phyloP scores from a whole-genome alignment of 2,888 invertebrate species.

The Lasioglossum malachurum region DNA sequence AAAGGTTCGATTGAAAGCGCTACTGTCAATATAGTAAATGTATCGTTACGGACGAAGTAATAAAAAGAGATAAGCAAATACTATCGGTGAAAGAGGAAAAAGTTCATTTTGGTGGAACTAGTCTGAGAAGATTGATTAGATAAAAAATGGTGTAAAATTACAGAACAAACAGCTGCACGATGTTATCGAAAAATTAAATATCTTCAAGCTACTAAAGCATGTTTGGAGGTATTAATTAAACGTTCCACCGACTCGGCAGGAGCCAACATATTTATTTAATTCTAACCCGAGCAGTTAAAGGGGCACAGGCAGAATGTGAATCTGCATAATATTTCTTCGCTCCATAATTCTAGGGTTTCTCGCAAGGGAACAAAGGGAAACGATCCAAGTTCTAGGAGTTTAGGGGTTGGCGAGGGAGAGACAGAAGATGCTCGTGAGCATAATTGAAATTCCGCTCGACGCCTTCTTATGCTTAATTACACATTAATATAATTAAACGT shows the following conservation, averaged over 20 bases:
- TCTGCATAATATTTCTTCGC: neutral
- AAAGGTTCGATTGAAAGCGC: neutral
- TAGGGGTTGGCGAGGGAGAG: neutral
- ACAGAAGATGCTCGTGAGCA: neutral
- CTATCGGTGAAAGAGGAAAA: neutral
- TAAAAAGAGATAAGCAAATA: neutral
- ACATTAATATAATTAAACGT: slow-evolving; percentile 30
- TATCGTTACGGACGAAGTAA: neutral
- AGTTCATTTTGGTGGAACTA: neutral
- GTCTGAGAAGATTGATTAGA: neutral
- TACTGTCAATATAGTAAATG: neutral
- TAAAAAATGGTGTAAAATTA: neutral
- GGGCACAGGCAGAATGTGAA: neutral
- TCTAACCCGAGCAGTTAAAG: neutral
- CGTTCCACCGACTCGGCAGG: neutral
- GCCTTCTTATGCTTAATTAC: slow-evolving; percentile 30
- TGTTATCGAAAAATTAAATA: neutral
- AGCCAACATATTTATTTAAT: neutral
- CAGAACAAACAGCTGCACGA: neutral
- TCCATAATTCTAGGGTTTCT: neutral
- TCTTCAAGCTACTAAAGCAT: neutral
- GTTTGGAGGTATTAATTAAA: neutral
- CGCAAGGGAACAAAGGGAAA: neutral
- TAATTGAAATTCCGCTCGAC: slow-evolving; percentile 40
- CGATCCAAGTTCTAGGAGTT: neutral